These are phyloP conservation scores for Diorhabda carinulata DNA, from an alignment of 1,140 invertebrate species.

Conservation along the genomic window DNA sequence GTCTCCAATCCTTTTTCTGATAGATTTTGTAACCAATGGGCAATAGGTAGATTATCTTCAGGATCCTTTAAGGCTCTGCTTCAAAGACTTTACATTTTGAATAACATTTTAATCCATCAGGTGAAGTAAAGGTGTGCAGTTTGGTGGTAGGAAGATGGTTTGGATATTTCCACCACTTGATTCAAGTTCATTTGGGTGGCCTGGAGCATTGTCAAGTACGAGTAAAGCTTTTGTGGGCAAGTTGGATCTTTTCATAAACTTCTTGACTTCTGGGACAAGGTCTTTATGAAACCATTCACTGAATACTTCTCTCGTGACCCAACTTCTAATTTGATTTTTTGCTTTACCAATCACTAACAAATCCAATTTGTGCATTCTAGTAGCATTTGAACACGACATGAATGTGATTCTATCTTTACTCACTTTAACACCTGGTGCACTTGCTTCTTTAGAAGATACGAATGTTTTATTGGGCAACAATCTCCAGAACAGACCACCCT, in stretches of 20 bases:
- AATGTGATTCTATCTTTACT: conserved; percentile 43
- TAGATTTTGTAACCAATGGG: too few relatives aligned
- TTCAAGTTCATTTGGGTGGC: conserved; percentile 31
- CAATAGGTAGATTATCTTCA: too few relatives aligned
- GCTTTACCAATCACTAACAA: conserved; percentile 42
- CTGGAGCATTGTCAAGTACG: conserved; percentile 39
- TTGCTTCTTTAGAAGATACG: too few relatives aligned
- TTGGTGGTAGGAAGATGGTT: conserved; percentile 47
- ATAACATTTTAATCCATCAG: conserved; percentile 8
- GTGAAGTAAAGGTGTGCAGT: conserved; percentile 27
- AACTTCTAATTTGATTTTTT: conserved; percentile 38
- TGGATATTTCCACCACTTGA: conserved; percentile 32
- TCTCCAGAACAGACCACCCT: too few relatives aligned
- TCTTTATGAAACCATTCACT: conserved; percentile 43
- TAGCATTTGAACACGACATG: conserved; percentile 44
- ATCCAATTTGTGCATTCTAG: conserved; percentile 40
- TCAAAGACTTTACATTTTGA: conserved; percentile 2
- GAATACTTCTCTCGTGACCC: conserved; percentile 30
- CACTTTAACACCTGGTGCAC: conserved; percentile 33
- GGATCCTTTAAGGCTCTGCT: too few relatives aligned
- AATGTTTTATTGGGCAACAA: too few relatives aligned
- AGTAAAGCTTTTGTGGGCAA: conserved; percentile 26
- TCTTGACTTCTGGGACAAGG: conserved; percentile 42
- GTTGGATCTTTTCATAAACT: conserved; percentile 23
- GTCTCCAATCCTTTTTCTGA: too few relatives aligned